A percentile compares a stretch with the other conserved stretches of the same genome.
Evolutionary conservation across 2,797 vertebrate genomes (phyloP).

Genomic region (Gambusia yucatana): DNA sequence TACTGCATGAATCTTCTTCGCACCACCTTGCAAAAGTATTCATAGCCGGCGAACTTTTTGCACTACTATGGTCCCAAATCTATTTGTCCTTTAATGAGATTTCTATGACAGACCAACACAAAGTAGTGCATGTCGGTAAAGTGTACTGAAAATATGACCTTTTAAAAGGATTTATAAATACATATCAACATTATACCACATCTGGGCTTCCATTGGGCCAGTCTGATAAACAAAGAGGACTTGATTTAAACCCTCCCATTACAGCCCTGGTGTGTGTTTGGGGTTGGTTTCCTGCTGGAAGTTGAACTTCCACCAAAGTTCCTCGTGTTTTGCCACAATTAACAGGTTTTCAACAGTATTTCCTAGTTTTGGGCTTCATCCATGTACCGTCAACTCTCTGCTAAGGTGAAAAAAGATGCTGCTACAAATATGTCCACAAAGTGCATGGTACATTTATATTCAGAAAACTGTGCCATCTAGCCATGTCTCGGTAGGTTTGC

Average conservation of each 20-base stretch:
- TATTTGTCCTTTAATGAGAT: background rate
- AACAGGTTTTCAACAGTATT: background rate
- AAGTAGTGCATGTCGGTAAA: background rate
- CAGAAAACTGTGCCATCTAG: background rate
- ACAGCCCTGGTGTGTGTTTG: background rate
- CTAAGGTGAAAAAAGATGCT: background rate
- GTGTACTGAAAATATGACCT: background rate
- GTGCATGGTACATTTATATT: background rate
- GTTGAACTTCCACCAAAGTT: background rate
- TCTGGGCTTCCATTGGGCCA: background rate
- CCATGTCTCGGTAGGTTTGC: background rate
- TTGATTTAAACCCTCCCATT: background rate
- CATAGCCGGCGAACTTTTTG: constrained; percentile 18
- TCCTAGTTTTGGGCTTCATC: background rate
- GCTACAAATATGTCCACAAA: background rate
- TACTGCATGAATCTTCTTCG: constrained; percentile 10
- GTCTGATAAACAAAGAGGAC: background rate
- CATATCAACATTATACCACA: background rate
- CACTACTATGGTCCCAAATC: background rate
- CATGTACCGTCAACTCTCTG: background rate
- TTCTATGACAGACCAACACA: background rate
- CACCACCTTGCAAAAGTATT: constrained; percentile 3
- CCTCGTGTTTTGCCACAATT: background rate
- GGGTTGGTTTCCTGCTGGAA: background rate
- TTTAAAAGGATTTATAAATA: background rate